Conservation (phyloP, 1,140 invertebrate genomes). For the Anastrepha obliqua region DNA sequence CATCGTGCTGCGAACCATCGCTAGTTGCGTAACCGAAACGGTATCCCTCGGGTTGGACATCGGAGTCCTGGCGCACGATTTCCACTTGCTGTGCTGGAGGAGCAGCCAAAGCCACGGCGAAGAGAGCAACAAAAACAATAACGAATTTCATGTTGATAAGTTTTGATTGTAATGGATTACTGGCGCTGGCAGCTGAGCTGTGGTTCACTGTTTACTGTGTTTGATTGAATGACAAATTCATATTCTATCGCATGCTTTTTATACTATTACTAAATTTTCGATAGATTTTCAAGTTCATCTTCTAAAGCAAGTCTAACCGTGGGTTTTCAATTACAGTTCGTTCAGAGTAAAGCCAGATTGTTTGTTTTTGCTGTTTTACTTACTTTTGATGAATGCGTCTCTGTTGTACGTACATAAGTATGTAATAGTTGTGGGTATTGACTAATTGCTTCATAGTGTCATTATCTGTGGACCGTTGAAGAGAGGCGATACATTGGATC, state of each 20-base stretch:
- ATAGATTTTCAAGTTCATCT: conserved; percentile 20
- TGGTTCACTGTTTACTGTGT: conserved; percentile 1
- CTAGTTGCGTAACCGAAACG: conserved; percentile 80
- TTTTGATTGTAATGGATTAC: not conserved
- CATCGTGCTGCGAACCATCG: conserved; percentile 81
- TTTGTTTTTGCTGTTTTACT: not conserved
- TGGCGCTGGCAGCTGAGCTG: not conserved
- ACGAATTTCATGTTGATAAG: conserved; percentile 66
- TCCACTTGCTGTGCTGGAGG: conserved; percentile 48
- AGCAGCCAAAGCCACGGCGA: conserved; percentile 61
- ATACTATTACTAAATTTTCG: conserved; percentile 46
- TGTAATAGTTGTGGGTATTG: not conserved
- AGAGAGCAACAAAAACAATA: conserved; percentile 64
- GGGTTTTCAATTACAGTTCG: not conserved
- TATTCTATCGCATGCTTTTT: conserved; percentile 33
- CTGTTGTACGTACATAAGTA: not conserved
- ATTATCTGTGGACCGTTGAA: too few relatives aligned
- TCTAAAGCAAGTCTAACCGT: not conserved
- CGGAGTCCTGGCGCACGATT: conserved; percentile 62
- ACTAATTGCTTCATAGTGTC: too few relatives aligned
- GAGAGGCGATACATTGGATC: too few relatives aligned
- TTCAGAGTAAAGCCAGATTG: not conserved
- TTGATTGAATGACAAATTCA: conserved; percentile 36
- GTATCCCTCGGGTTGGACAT: conserved; percentile 71
- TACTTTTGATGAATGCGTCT: too few relatives aligned